Conservation (phyloP, 1,140 invertebrate species). For the Proales similis region DNA sequence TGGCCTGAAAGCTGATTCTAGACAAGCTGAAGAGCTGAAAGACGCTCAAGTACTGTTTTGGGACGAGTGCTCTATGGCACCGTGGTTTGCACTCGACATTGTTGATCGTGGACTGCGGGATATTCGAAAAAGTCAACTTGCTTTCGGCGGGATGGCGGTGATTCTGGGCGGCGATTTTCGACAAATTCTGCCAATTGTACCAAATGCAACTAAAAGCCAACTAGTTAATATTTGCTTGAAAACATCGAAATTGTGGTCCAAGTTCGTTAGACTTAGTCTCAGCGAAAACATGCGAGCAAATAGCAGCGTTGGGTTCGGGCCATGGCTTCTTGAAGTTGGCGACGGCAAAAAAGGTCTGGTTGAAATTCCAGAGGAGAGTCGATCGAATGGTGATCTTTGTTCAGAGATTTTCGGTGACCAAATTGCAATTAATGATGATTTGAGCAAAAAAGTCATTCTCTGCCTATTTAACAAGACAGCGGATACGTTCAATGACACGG, state of each 20-base stretch:
- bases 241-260: slow-evolving; percentile 40
- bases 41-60: slow-evolving; percentile 40
- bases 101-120: slow-evolving; percentile 41
- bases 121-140: slow-evolving; percentile 32
- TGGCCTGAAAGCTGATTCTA: slow-evolving; percentile 15
- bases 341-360: slow-evolving; percentile 40
- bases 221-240: slow-evolving; percentile 42
- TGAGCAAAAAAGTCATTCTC: too few species aligned
- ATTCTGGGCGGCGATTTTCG: slow-evolving; percentile 44
- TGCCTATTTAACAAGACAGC: too few species aligned
- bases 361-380: slow-evolving; percentile 39
- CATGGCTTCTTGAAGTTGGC: slow-evolving; percentile 40
- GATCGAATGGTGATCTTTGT: slow-evolving; percentile 24
- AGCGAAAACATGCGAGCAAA: slow-evolving; percentile 41
- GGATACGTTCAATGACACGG: slow-evolving; percentile 40
- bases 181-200: slow-evolving; percentile 42
- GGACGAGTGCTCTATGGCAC: slow-evolving; percentile 43
- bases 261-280: slow-evolving; percentile 38
- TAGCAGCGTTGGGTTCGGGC: slow-evolving; percentile 39
- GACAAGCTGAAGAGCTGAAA: slow-evolving; percentile 38
- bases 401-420: too few species aligned
- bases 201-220: slow-evolving; percentile 38
- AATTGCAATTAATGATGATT: too few species aligned
- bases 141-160: slow-evolving; percentile 42
- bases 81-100: slow-evolving; percentile 39